phyloP scores from a whole-genome alignment of 2,797 vertebrate genomes.

The Picus viridis region DNA sequence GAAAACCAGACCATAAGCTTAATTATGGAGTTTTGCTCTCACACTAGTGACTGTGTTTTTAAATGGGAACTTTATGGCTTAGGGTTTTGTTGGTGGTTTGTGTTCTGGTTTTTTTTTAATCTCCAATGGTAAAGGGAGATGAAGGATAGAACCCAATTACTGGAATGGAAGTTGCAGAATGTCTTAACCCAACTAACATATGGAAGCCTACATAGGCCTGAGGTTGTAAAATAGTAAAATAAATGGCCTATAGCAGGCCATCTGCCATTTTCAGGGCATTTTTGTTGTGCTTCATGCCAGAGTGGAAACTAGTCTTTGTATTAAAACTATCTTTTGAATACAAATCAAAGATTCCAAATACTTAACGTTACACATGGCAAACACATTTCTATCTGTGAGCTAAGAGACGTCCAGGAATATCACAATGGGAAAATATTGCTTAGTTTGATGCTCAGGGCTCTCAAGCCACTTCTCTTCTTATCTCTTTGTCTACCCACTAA shows the following conservation, averaged over 20 bases:
- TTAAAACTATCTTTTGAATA: conserved; percentile 76
- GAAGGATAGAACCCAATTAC: conserved; percentile 24
- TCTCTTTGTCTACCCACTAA: not conserved
- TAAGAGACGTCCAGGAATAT: not conserved
- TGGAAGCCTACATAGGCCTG: conserved; percentile 70
- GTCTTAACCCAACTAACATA: conserved; percentile 75
- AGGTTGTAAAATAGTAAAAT: conserved; percentile 84
- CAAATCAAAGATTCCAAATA: conserved; percentile 63
- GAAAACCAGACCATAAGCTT: not conserved
- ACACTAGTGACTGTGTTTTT: not conserved
- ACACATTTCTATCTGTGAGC: conserved; percentile 14
- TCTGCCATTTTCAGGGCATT: conserved; percentile 76
- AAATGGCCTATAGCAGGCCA: conserved; percentile 80
- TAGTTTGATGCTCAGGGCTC: not conserved
- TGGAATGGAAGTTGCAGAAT: conserved; percentile 59
- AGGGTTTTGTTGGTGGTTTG: not conserved
- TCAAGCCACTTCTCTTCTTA: not conserved
- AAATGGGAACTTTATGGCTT: not conserved
- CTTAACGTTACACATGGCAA: conserved; percentile 50
- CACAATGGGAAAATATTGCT: not conserved
- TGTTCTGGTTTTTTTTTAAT: no score
- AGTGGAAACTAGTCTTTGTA: conserved; percentile 75
- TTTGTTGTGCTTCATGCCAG: conserved; percentile 69
- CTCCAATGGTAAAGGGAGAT: not conserved
- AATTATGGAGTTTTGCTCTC: not conserved